These are phyloP conservation scores for Falcaria lacertinaria DNA, from an alignment of 2,888 invertebrate species.

Conservation along the genomic window DNA sequence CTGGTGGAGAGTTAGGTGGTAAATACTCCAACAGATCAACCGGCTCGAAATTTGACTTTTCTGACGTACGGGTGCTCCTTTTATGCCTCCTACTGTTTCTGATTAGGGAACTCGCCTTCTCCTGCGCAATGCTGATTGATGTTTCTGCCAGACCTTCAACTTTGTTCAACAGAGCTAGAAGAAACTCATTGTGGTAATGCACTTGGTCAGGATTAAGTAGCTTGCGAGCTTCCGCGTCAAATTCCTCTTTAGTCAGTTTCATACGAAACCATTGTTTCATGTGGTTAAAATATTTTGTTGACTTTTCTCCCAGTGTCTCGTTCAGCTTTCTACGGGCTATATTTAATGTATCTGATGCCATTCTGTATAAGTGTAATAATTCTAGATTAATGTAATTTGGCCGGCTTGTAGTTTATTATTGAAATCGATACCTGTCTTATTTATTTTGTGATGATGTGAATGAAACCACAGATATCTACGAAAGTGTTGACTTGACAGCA, in stretches of 20 bases:
- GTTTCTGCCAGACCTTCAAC: conserved; percentile 78
- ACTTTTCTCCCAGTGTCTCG: conserved; percentile 83
- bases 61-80: conserved; percentile 76
- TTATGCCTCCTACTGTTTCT: conserved; percentile 73
- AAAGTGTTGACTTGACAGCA: no score
- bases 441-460: no score
- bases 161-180: conserved; percentile 88
- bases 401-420: no score
- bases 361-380: conserved; percentile 15
- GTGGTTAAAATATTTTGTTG: conserved; percentile 84
- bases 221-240: conserved; percentile 88
- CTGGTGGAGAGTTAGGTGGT: conserved; percentile 74
- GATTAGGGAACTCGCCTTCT: conserved; percentile 60
- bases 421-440: no score
- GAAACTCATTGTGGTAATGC: conserved; percentile 90
- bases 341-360: conserved; percentile 73
- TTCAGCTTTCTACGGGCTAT: conserved; percentile 81
- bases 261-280: conserved; percentile 88
- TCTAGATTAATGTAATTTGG: no score
- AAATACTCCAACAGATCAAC: conserved; percentile 81
- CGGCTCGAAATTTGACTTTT: conserved; percentile 80
- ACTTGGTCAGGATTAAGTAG: conserved; percentile 86
- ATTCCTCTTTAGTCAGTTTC: conserved; percentile 90
- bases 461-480: no score
- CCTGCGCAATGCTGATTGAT: conserved; percentile 62